phyloP scores from a whole-genome alignment of 2,113 vertebrate species.

The human (Homo sapiens) region DNA sequence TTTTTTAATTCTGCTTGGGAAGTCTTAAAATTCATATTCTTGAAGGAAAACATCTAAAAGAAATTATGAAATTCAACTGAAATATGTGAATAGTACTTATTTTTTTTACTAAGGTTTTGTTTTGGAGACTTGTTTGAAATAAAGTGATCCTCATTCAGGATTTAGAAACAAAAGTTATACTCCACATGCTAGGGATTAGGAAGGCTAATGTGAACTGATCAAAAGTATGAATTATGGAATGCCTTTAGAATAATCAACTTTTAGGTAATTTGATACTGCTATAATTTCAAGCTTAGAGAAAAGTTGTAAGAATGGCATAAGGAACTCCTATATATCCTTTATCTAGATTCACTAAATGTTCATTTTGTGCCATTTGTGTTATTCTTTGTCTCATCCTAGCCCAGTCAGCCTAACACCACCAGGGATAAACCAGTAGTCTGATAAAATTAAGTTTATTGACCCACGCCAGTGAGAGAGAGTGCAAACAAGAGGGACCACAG shows the following conservation, averaged over 20 bases:
- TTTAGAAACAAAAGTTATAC: neutral
- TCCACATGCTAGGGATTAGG: neutral
- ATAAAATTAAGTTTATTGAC: neutral
- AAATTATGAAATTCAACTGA: slow-evolving; percentile 30
- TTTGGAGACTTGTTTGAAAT: slow-evolving; percentile 14
- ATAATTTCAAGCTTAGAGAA: slow-evolving; percentile 25
- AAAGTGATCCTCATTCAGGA: neutral
- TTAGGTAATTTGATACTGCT: neutral
- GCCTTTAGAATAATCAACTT: neutral
- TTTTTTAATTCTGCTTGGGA: neutral
- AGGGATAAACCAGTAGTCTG: neutral
- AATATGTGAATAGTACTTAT: neutral
- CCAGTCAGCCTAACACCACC: neutral
- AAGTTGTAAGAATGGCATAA: neutral
- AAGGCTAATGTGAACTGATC: neutral
- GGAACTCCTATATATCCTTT: neutral
- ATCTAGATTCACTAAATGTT: neutral
- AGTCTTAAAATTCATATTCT: neutral
- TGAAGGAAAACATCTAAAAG: neutral
- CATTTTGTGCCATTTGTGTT: slow-evolving; percentile 3
- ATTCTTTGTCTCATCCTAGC: neutral
- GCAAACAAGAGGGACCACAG: neutral
- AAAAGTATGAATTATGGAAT: neutral
- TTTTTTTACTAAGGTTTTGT: neutral
- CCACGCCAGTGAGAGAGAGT: neutral